These are phyloP conservation scores for Callipepla californica DNA, from an alignment of 2,113 vertebrate genomes.

Conservation along the genomic window DNA sequence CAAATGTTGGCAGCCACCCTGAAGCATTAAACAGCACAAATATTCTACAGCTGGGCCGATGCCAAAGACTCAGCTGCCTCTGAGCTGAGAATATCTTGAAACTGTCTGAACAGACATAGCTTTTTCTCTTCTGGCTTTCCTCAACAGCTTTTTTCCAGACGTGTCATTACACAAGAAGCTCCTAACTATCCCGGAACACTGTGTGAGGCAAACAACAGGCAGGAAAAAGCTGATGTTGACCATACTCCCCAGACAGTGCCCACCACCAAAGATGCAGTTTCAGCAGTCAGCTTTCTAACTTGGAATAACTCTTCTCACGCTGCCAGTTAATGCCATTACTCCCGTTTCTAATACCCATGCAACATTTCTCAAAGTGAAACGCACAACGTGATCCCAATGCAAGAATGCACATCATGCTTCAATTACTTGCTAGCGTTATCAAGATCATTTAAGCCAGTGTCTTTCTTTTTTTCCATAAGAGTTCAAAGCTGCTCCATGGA, in stretches of 20 bases:
- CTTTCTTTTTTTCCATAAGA: background rate
- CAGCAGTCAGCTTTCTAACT: background rate
- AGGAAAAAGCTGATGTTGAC: background rate
- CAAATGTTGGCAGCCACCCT: conserved; percentile 13
- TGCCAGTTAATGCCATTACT: background rate
- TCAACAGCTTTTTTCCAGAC: background rate
- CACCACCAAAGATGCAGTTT: background rate
- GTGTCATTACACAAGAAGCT: conserved; percentile 8
- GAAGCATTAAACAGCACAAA: background rate
- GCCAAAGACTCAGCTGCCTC: conserved; percentile 34
- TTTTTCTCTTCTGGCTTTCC: conserved; percentile 3
- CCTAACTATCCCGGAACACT: background rate
- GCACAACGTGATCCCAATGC: background rate
- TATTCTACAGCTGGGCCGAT: background rate
- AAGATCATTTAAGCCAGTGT: background rate
- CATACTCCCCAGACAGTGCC: rapidly evolving
- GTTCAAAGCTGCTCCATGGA: background rate
- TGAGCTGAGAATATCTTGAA: background rate
- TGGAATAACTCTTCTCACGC: background rate
- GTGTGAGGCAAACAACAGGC: background rate
- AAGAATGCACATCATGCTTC: background rate
- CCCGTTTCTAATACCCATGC: background rate
- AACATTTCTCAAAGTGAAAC: background rate
- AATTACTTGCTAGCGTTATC: background rate
- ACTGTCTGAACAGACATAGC: conserved; percentile 3